Percentiles rank a stretch among this genome's conserved stretches.
Conservation (phyloP, 1,140 invertebrate species). For the Pristionchus pacificus region DNA sequence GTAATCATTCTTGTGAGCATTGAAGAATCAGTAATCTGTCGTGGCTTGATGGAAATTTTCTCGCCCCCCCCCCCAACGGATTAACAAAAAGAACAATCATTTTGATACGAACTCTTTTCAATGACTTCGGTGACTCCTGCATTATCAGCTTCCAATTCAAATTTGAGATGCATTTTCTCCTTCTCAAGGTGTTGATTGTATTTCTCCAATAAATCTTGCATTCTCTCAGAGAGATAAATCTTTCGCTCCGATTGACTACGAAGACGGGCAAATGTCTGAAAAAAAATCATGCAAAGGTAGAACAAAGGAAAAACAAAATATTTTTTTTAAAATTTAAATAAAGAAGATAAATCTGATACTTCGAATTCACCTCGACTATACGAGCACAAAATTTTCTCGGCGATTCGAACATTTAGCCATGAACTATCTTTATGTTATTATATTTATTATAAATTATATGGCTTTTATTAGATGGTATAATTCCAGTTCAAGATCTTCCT, state of each 20-base stretch:
- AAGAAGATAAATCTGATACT: neutral
- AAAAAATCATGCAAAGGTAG: too few species aligned
- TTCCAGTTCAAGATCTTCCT: too few species aligned
- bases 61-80: neutral
- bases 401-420: too few species aligned
- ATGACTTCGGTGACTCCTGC: constrained; percentile 36
- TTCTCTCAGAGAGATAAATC: constrained; percentile 19
- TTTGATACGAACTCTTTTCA: constrained; percentile 32
- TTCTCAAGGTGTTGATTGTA: constrained; percentile 30
- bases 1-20: too few species aligned
- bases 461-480: too few species aligned
- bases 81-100: too few species aligned
- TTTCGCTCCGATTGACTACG: constrained; percentile 12
- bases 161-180: constrained; percentile 39
- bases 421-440: too few species aligned
- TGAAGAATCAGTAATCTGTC: neutral
- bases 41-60: neutral
- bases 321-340: constrained; percentile 5
- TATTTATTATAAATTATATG: too few species aligned
- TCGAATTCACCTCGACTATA: too few species aligned
- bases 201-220: constrained; percentile 26
- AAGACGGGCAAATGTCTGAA: constrained; percentile 16
- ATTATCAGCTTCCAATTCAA: constrained; percentile 40
- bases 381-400: too few species aligned
- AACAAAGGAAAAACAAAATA: too few species aligned